These are phyloP conservation scores for Etheostoma cragini DNA, from an alignment of 2,113 vertebrate species.

Conservation along the genomic window DNA sequence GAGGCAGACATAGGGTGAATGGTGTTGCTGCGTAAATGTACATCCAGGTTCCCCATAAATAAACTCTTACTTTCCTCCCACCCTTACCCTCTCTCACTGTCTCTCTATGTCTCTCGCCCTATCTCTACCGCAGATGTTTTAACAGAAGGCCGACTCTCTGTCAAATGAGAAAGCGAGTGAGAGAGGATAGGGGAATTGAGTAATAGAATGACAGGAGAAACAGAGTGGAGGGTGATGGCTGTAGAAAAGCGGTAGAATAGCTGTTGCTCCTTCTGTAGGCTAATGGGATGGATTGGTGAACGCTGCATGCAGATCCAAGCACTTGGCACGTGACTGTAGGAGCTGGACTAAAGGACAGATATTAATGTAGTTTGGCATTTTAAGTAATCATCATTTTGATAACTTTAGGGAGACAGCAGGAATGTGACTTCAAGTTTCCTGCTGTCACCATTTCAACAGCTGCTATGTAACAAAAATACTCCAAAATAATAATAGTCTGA, in stretches of 20 bases:
- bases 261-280: slow-evolving; percentile 37
- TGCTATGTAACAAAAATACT: not conserved
- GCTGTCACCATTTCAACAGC: slow-evolving; percentile 8
- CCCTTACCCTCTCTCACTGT: slow-evolving; percentile 15
- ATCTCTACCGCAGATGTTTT: slow-evolving; percentile 72
- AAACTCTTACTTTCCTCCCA: slow-evolving; percentile 30
- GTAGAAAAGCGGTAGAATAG: slow-evolving; percentile 14
- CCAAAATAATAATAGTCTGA: slow-evolving; percentile 32
- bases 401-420: not conserved
- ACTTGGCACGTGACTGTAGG: slow-evolving; percentile 3
- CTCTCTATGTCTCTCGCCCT: slow-evolving; percentile 1
- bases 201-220: slow-evolving; percentile 56
- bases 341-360: slow-evolving; percentile 21
- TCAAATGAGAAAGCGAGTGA: slow-evolving; percentile 60
- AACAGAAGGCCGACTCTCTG: slow-evolving; percentile 75
- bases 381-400: slow-evolving; percentile 1
- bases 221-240: slow-evolving; percentile 53
- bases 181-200: slow-evolving; percentile 33
- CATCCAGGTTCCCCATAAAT: slow-evolving; percentile 63
- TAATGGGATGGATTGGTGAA: not conserved
- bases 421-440: slow-evolving; percentile 5
- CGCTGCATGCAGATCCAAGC: slow-evolving; percentile 15
- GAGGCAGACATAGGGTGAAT: slow-evolving; percentile 69
- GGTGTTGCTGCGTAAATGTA: slow-evolving; percentile 56
- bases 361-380: slow-evolving; percentile 19